Percentiles rank a stretch among this genome's conserved stretches.
These are phyloP conservation scores for Callaeas wilsoni DNA, from an alignment of 2,113 vertebrate genomes.

Conservation along the genomic window DNA sequence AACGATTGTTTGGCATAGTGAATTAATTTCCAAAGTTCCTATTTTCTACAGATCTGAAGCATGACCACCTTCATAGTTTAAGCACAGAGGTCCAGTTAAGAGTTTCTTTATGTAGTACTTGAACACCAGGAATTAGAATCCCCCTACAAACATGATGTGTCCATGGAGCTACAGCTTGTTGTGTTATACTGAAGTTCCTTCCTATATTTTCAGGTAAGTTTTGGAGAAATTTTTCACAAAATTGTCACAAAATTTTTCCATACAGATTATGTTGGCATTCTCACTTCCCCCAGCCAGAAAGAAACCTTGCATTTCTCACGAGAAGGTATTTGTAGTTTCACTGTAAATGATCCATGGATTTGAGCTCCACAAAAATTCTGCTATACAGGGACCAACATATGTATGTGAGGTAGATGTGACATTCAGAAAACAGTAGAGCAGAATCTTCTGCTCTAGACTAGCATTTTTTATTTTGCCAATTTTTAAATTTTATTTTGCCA, in stretches of 20 bases:
- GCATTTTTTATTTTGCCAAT: not conserved
- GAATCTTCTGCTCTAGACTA: not conserved
- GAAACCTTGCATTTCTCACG: not conserved
- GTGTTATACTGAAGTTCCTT: not conserved
- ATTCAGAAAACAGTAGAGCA: not conserved
- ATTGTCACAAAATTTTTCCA: not conserved
- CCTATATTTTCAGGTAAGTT: not conserved
- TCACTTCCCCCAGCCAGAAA: not conserved
- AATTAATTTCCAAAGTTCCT: not conserved
- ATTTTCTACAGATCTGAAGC: not conserved
- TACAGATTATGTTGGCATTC: not conserved
- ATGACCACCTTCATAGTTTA: not conserved
- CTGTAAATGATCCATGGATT: not conserved
- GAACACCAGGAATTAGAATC: not conserved
- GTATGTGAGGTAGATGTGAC: not conserved
- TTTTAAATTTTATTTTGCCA: not conserved
- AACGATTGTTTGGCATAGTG: not conserved
- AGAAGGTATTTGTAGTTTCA: not conserved
- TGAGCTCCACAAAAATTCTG: not conserved
- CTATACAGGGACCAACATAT: not conserved
- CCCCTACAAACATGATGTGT: rapidly evolving
- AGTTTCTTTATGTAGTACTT: not conserved
- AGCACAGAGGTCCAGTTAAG: not conserved
- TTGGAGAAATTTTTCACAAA: not conserved
- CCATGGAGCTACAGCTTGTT: not conserved